These are phyloP conservation scores for Ramphastos sulfuratus DNA, from an alignment of 2,113 vertebrate genomes.

Conservation along the genomic window DNA sequence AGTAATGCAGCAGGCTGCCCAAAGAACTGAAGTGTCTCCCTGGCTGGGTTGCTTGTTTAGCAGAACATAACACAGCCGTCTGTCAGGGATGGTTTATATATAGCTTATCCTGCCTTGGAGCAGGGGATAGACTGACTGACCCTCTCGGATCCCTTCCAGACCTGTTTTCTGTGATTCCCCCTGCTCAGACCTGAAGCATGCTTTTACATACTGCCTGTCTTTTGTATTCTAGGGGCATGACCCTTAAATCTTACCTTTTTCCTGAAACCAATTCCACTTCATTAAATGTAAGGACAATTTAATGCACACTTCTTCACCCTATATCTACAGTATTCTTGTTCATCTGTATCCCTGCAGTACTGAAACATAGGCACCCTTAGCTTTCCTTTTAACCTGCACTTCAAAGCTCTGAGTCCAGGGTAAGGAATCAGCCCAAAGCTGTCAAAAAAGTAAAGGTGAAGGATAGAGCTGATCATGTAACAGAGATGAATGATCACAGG, in stretches of 20 bases:
- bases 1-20: neutral
- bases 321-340: neutral
- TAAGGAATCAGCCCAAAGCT: neutral
- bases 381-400: neutral
- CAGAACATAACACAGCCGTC: neutral
- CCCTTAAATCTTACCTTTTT: neutral
- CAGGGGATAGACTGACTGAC: neutral
- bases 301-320: neutral
- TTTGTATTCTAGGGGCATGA: neutral
- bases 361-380: neutral
- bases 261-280: neutral
- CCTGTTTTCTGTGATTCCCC: neutral
- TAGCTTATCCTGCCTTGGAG: neutral
- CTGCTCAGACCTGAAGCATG: neutral
- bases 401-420: neutral
- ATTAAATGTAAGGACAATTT: neutral
- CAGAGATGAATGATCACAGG: neutral
- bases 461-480: neutral
- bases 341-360: neutral
- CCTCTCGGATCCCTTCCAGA: constrained; percentile 17
- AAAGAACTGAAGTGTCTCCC: neutral
- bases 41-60: neutral
- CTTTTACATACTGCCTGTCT: neutral
- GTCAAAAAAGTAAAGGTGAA: neutral
- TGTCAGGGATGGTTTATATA: constrained; percentile 21